Conservation (phyloP, 30 jellyfish, hydroid and myxozoan species). For the Haliclystus octoradiatus region DNA sequence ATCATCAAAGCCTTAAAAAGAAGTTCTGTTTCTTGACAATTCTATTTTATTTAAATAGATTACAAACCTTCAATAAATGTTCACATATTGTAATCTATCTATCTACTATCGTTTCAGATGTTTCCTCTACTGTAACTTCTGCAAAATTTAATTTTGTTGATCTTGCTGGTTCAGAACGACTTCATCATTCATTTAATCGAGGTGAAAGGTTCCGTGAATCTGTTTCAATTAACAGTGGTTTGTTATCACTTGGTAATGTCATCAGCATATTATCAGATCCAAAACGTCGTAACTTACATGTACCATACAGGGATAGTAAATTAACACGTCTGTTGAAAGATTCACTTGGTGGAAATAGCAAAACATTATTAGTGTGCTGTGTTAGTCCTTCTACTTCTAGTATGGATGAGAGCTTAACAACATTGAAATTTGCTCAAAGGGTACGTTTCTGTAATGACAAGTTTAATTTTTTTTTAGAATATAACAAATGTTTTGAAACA, state of each 20-base stretch:
- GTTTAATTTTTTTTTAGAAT: neutral
- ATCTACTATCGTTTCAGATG: too few species aligned
- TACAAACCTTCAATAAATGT: too few species aligned
- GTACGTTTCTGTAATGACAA: too few species aligned
- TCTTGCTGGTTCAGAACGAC: constrained; percentile 97
- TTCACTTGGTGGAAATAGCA: constrained; percentile 97
- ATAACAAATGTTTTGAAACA: neutral
- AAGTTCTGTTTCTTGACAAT: too few species aligned
- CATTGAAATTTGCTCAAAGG: constrained; percentile 74
- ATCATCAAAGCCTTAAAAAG: too few species aligned
- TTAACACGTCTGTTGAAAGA: constrained; percentile 85
- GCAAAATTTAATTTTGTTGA: constrained; percentile 83
- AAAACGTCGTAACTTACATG: constrained; percentile 59
- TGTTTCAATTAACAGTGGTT: constrained; percentile 79
- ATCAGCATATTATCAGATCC: constrained; percentile 82
- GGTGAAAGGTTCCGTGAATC: constrained; percentile 95
- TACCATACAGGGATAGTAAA: constrained; percentile 93
- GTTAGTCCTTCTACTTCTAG: constrained; percentile 66
- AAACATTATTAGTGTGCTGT: constrained; percentile 77
- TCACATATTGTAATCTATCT: too few species aligned
- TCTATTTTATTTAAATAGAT: too few species aligned
- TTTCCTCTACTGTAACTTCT: constrained; percentile 20
- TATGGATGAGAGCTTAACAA: constrained; percentile 69
- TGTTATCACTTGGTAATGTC: constrained; percentile 92
- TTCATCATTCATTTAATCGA: constrained; percentile 89